Conservation (phyloP, 2,888 invertebrate species). For the Drosophila subsilvestris region DNA sequence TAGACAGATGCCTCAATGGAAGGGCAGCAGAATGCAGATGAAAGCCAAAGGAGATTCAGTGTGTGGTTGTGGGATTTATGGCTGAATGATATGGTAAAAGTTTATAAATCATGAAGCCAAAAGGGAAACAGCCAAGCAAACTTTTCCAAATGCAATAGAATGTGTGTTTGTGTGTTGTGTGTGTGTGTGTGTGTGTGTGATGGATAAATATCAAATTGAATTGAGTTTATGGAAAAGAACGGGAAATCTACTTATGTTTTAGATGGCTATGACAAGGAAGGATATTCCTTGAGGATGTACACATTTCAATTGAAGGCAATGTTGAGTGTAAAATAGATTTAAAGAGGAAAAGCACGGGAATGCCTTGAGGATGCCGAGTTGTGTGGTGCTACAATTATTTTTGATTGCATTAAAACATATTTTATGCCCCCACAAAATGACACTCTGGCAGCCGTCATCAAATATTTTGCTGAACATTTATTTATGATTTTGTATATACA, state of each 20-base stretch:
- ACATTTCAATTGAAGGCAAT: too few relatives aligned
- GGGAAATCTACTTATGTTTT: background rate
- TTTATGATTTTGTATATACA: too few relatives aligned
- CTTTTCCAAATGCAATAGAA: conserved; percentile 11
- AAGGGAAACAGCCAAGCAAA: conserved; percentile 4
- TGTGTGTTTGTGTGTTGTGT: background rate
- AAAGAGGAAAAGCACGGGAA: too few relatives aligned
- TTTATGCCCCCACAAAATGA: too few relatives aligned
- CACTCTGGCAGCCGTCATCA: too few relatives aligned
- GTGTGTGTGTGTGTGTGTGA: background rate
- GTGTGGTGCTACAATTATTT: too few relatives aligned
- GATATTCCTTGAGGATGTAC: background rate
- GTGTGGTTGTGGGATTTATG: conserved; percentile 7
- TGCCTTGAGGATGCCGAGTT: too few relatives aligned
- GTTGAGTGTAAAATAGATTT: background rate
- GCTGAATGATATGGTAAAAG: conserved; percentile 21
- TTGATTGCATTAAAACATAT: too few relatives aligned
- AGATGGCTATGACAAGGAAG: background rate
- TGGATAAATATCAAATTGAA: conserved; percentile 13
- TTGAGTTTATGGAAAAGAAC: conserved; percentile 1
- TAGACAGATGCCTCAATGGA: background rate
- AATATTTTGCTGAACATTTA: too few relatives aligned
- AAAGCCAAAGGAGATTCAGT: background rate
- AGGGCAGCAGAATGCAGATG: too few relatives aligned
- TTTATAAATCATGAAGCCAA: conserved; percentile 23